Evolutionary conservation across 2,113 vertebrate species (phyloP), one percentile per base, ranked within the genome.

Genomic region (Pitta sordida): DNA sequence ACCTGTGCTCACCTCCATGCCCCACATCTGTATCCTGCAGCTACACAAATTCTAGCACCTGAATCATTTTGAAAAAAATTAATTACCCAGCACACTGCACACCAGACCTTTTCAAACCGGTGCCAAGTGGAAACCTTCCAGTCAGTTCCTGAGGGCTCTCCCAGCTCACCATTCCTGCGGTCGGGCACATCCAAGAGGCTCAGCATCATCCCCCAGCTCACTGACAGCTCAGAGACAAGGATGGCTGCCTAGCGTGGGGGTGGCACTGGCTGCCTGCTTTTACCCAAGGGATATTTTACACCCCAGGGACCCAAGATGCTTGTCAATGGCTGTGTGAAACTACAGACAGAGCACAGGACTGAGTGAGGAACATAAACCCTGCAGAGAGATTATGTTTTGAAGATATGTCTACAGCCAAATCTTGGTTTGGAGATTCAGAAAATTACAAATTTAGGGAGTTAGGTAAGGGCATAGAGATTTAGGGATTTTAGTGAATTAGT

Each of bases 31-130:
- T 96, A 91, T 56, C 74, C 75, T 88, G 71, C 36, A 95, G 74
- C 71, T 70, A 95, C 36, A 75, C 94, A 92, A 67, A 92, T 90
- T 96, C 90, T 95, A 92, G 88, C 75, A 84, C 95, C 36, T 13
- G 62, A 93, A 95, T 91, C 48, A n/a, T 83, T 96, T 90, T 77
- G 83, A 62, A 84, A 90, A 78, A 97, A 97, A 55, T 96, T 97
- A 97, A 97, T 97, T 94, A 97, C 71, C 71, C 89, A 94, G 93
- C 68, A 91, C 1, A 10, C 52, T 92, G 79, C 73, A 92, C 76
- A 94, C 74, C 89, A 95, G 71, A 94, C 71, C 78, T 90, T 94
- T 78, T 53, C 65, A 79, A 49, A 68, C 41, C 2, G 0, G 27
- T 81, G 83, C 89, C 85, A 94, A 83, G 85, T 32, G 59, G 82